Percentiles rank a stretch among this genome's conserved stretches.
Evolutionary conservation across 2,113 vertebrate species (phyloP).

Genomic region (Ageneiosus marmoratus): DNA sequence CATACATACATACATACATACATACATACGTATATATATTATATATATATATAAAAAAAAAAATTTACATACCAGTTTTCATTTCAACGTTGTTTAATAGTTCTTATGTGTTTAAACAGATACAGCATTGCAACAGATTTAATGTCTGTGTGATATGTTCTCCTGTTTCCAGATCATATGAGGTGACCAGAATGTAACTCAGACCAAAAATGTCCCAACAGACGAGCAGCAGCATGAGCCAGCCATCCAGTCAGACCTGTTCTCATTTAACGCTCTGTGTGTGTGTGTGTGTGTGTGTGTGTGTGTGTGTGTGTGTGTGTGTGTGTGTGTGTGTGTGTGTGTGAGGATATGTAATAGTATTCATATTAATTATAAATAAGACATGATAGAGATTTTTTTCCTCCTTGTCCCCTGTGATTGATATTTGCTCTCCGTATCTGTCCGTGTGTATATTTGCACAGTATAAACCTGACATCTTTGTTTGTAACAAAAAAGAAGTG

Average conservation of each 20-base stretch:
- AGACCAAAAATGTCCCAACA: background rate
- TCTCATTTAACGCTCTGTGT: background rate
- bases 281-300: constrained; percentile 13
- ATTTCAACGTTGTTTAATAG: background rate
- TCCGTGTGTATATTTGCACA: constrained; percentile 22
- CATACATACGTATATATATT: too few relatives aligned
- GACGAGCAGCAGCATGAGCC: background rate
- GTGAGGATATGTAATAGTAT: background rate
- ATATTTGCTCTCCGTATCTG: background rate
- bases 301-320: constrained; percentile 8
- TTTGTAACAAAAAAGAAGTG: constrained; percentile 23
- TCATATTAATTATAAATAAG: constrained; percentile 1
- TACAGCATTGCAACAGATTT: background rate
- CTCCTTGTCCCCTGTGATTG: background rate
- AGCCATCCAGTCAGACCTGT: constrained; percentile 31
- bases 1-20: too few relatives aligned
- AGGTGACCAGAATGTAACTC: constrained; percentile 39
- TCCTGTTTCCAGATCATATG: constrained; percentile 40
- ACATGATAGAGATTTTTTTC: background rate
- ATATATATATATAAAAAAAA: too few relatives aligned
- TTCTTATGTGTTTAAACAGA: background rate
- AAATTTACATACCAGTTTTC: background rate
- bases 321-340: background rate
- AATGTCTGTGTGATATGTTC: background rate
- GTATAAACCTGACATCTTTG: constrained; percentile 31